These are phyloP conservation scores for Donacobius atricapilla DNA, from an alignment of 2,113 vertebrate species.

Conservation along the genomic window DNA sequence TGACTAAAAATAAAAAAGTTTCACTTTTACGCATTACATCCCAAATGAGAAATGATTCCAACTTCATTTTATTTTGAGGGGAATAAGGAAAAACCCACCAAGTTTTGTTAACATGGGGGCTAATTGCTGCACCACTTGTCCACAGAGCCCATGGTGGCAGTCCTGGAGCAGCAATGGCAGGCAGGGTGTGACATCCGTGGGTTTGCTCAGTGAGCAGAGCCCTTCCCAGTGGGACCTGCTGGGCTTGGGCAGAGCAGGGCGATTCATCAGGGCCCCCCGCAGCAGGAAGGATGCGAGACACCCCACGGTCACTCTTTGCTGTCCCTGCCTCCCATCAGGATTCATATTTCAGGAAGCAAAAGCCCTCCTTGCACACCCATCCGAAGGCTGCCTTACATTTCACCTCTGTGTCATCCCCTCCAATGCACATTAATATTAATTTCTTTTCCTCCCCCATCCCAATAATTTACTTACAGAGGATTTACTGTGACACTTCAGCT, in stretches of 20 bases:
- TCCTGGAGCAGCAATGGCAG: not conserved
- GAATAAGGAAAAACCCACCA: not conserved
- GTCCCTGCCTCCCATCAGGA: not conserved
- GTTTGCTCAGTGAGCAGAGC: not conserved
- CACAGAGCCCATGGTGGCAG: fast-evolving
- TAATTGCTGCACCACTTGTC: not conserved
- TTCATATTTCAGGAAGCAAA: not conserved
- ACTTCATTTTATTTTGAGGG: not conserved
- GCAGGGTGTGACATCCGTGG: not conserved
- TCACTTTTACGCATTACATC: fast-evolving
- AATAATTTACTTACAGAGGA: slow-evolving; percentile 44
- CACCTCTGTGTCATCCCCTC: slow-evolving; percentile 28
- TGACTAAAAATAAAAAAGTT: not conserved
- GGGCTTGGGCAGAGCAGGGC: not conserved
- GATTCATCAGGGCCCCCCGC: not conserved
- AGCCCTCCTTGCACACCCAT: not conserved
- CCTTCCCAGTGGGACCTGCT: not conserved
- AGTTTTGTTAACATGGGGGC: not conserved
- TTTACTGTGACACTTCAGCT: slow-evolving; percentile 42
- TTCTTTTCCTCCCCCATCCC: not conserved
- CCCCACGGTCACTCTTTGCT: not conserved
- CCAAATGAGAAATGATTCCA: not conserved
- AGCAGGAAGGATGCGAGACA: not conserved
- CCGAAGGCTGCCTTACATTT: slow-evolving; percentile 15
- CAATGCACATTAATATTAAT: slow-evolving; percentile 20